Base-by-base conservation (phyloP, 2,797 vertebrate genomes). In the Channa striata region DNA sequence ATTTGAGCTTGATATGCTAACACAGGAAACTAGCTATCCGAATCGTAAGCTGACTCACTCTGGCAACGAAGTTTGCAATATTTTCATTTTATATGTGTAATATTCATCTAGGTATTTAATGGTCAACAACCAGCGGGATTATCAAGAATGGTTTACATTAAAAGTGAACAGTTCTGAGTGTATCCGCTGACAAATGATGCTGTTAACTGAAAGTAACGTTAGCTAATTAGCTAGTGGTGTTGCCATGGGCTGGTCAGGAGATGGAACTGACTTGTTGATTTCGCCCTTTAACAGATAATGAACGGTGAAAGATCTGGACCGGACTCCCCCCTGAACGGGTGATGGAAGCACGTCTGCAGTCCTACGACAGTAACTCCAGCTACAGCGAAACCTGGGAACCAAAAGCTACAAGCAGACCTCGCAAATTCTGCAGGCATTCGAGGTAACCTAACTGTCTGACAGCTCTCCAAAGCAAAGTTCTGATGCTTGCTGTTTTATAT, bases 321-420 rank as follows among this genome's bases (percentile, higher is more conserved):
- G 92, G 93, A 93, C 80, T 95, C 93, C 90, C 95, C 81, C 68
- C 59, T 91, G 64, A 86, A 34, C 76, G 88, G 96, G 96, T 96
- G 94, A 97, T 97, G 96, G 97, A 95, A 95, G 94, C 94, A 91
- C 94, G 93, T 91, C 93, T 94, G 93, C 95, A 94, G 92, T 95
- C 96, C 93, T 97, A 96, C 96, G 97, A 97, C 92, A 96, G 96
- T 94, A 97, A 97, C 95, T 96, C 96, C 93, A 97, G 96, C 89
- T 95, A 97, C 92, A 94, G 95, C 85, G 96, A 97, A 93, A 97
- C 95, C 91, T 95, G 96, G 93, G 95, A 96, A 91, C 92, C 86
- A 92, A 95, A 94, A 92, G 91, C 95, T 85, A 94, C 94, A 87
- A 95, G 92, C 93, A 95, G 95, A 94, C 96, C 96, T 92, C 94